Percentiles rank a stretch among this genome's conserved stretches.
Conservation (phyloP, 53 echinoderm and acorn worm genomes). For the Luidia sarsii region DNA sequence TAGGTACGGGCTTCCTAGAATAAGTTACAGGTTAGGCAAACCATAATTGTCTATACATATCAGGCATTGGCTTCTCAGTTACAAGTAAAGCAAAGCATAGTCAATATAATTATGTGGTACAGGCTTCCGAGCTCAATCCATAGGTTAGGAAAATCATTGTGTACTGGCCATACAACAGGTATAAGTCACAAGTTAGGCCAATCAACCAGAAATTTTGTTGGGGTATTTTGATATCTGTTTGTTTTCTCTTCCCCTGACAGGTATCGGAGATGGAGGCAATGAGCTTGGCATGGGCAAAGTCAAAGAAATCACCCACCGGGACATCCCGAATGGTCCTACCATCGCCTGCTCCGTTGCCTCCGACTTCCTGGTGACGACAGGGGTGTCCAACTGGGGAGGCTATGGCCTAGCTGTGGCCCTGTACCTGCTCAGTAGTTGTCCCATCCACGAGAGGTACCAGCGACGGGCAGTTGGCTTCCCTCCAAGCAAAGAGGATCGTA, state of each 20-base stretch:
- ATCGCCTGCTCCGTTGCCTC: conserved; percentile 55
- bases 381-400: conserved; percentile 88
- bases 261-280: conserved; percentile 81
- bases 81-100: no score
- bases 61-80: no score
- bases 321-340: conserved; percentile 61
- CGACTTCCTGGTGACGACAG: conserved; percentile 67
- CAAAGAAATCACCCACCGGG: conserved; percentile 42
- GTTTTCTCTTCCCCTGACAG: conserved; percentile 3
- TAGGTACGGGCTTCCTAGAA: no score
- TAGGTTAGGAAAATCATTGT: no score
- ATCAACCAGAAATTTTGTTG: neutral
- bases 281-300: conserved; percentile 89
- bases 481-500: conserved; percentile 57
- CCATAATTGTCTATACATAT: no score
- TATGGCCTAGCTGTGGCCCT: conserved; percentile 78
- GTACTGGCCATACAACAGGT: no score
- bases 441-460: conserved; percentile 89
- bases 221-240: neutral
- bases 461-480: conserved; percentile 74
- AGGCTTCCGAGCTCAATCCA: no score
- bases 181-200: neutral
- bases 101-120: no score
- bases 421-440: conserved; percentile 64
- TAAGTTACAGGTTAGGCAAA: no score